phyloP scores from a whole-genome alignment of 1,140 invertebrate genomes.

The Drosophila ohnishii region DNA sequence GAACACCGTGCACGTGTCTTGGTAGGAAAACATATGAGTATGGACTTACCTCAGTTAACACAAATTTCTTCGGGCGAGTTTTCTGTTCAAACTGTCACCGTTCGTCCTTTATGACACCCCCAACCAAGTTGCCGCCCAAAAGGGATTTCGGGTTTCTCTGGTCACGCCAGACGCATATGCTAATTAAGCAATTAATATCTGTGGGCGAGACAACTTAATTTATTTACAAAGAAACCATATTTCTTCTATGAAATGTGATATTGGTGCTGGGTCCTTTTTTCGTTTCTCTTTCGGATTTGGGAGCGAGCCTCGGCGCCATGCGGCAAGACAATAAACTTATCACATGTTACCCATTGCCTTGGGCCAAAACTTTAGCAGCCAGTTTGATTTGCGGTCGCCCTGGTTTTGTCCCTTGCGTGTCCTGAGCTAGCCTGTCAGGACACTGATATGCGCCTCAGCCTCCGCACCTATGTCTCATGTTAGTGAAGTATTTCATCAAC shows the following conservation, averaged over 20 bases:
- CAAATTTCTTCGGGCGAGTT: conserved; percentile 6
- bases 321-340: conserved; percentile 81
- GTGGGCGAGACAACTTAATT: conserved; percentile 81
- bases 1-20: conserved; percentile 48
- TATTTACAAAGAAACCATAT: conserved; percentile 74
- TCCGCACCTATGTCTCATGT: conserved; percentile 17
- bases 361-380: conserved; percentile 69
- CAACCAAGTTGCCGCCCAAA: conserved; percentile 1
- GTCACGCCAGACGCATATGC: conserved; percentile 75
- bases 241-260: conserved; percentile 71
- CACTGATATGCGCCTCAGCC: conserved; percentile 70
- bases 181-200: conserved; percentile 82
- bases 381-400: conserved; percentile 75
- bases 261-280: conserved; percentile 55
- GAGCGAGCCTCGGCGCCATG: conserved; percentile 41
- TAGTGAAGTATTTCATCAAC: conserved; percentile 61
- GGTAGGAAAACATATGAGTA: conserved; percentile 52
- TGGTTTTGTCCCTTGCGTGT: conserved; percentile 29
- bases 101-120: conserved; percentile 14
- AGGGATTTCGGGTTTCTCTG: conserved; percentile 37
- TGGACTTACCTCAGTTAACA: background rate
- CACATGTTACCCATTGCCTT: conserved; percentile 66
- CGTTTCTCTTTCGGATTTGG: conserved; percentile 3
- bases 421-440: conserved; percentile 54
- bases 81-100: conserved; percentile 39